Conservation (phyloP, 2,888 invertebrate genomes). For the Meiosimyza platycephala region DNA sequence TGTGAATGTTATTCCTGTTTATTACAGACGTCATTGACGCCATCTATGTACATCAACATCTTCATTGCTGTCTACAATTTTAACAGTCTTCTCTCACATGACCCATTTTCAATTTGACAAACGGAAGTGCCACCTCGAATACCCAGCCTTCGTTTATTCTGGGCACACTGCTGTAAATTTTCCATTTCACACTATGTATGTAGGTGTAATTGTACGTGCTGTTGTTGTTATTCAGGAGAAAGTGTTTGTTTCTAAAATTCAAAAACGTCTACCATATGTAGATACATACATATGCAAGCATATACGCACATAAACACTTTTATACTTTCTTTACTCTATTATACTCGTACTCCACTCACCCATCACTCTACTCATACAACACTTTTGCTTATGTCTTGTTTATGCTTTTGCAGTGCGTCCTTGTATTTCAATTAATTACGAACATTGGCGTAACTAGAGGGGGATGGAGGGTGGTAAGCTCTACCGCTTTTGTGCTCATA, state of each 20-base stretch:
- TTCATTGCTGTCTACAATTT: background rate
- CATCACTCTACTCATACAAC: background rate
- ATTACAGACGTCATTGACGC: no score
- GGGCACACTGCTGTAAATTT: background rate
- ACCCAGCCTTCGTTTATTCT: background rate
- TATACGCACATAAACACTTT: constrained; percentile 5
- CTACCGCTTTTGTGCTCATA: no score
- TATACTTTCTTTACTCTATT: background rate
- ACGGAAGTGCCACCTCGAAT: constrained; percentile 9
- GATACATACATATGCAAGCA: background rate
- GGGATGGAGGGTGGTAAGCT: background rate
- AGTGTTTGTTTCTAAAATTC: background rate
- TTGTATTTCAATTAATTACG: constrained; percentile 33
- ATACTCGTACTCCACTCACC: no score
- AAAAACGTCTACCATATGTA: background rate
- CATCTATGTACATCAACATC: no score
- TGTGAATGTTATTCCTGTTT: background rate
- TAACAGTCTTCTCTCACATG: constrained; percentile 5
- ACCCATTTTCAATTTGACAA: constrained; percentile 32
- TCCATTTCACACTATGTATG: constrained; percentile 15
- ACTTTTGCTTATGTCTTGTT: constrained; percentile 16
- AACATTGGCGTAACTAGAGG: background rate
- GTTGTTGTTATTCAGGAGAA: background rate
- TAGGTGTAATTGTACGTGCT: constrained; percentile 26
- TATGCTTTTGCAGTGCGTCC: constrained; percentile 27